Base-by-base conservation (phyloP, 2,888 invertebrate genomes). In the Drosophila anomalata region DNA sequence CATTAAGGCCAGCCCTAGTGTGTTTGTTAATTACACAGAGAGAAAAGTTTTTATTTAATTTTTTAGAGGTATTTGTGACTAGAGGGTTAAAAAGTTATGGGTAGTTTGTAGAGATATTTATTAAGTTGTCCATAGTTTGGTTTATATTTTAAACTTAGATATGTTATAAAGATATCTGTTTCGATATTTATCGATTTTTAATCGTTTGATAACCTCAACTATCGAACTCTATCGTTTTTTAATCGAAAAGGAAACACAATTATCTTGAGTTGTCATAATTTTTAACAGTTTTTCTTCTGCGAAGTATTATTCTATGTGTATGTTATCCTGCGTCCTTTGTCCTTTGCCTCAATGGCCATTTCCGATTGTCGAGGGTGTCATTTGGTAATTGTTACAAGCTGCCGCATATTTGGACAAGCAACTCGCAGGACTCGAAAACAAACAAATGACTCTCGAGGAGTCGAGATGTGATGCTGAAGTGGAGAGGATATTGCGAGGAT, bases 331-430 rank as follows among this genome's bases (percentile, higher is more conserved):
- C 0, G 22, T 41, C 42, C 42, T 42, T 36, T 17, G 53, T 29
- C 26, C 61, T 52, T 42, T 46, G 46, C 33, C 44, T 33, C 51
- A 36, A 52, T 57, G 77, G 56, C 53, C 67, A 68, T 51, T 75
- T 57, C 46, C 76, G 75, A 83, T 79, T 84, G 82, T 85, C 79
- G 84, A 84, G 87, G 84, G 87, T 87, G 87, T 87, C 84, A 82
- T 87, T 85, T 85, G 78, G 87, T 85, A 87, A 87, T 84, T 84
- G 87, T 84, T 87, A 87, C 84, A 84, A 85, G 87, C 87, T 85
- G 84, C 84, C 82, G 79, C 84, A 82, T 85, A 85, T 85, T 85
- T 85, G 85, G 84, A 87, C 85, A 84, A 75, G 55, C 61, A 69
- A 57, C 73, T 71, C 79, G 61, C 71, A 74, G 75, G 77, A 86